Evolutionary conservation across 2,113 vertebrate species (phyloP).

Genomic region (Hippocampus zosterae): DNA sequence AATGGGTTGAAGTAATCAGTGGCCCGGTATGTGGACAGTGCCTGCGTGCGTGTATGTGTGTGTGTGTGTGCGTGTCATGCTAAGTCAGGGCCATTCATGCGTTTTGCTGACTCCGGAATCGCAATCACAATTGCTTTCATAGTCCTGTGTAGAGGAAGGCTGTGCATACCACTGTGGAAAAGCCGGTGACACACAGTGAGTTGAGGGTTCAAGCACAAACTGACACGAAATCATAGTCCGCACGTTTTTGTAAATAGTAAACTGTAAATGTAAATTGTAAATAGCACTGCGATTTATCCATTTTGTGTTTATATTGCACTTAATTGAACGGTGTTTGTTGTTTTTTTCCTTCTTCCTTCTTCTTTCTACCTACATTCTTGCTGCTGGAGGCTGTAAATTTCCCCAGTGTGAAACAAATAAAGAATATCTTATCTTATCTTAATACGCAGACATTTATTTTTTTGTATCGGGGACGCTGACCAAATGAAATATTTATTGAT

Average conservation of each 20-base stretch:
- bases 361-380: too few species aligned
- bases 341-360: too few species aligned
- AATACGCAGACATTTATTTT: slow-evolving; percentile 12
- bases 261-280: too few species aligned
- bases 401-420: too few species aligned
- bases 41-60: slow-evolving; percentile 21
- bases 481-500: slow-evolving; percentile 39
- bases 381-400: too few species aligned
- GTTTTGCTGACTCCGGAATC: slow-evolving; percentile 71
- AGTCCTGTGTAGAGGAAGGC: slow-evolving; percentile 63
- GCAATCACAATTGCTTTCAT: slow-evolving; percentile 73
- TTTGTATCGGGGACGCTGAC: slow-evolving; percentile 44
- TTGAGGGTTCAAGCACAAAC: slow-evolving; percentile 39
- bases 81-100: slow-evolving; percentile 66
- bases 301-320: too few species aligned
- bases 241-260: too few species aligned
- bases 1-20: slow-evolving; percentile 67
- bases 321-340: too few species aligned
- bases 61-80: slow-evolving; percentile 33
- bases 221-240: slow-evolving; percentile 52
- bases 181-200: slow-evolving; percentile 53
- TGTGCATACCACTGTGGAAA: slow-evolving; percentile 63
- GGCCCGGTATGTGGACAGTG: slow-evolving; percentile 40
- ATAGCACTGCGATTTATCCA: too few species aligned
- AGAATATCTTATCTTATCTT: too few species aligned